Evolutionary conservation across 2,113 vertebrate species (phyloP).

Genomic region (Anarrhichthys ocellatus): DNA sequence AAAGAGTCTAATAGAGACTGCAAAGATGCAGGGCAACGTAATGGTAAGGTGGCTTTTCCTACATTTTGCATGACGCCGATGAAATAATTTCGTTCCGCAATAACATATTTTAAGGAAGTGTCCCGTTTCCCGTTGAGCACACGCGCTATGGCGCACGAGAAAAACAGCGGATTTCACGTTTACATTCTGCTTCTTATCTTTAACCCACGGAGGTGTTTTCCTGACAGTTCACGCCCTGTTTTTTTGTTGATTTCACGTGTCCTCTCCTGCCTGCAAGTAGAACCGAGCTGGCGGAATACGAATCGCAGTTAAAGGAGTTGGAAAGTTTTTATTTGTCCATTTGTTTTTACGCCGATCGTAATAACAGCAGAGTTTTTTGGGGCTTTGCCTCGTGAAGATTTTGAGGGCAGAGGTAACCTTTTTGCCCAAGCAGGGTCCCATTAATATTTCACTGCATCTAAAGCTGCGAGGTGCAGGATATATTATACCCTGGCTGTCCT

Average conservation of each 20-base stretch:
- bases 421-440: conserved; percentile 63
- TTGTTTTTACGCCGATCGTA: conserved; percentile 27
- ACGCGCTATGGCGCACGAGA: conserved; percentile 40
- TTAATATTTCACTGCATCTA: conserved; percentile 79
- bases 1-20: conserved; percentile 95
- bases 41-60: conserved; percentile 87
- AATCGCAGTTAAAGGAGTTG: conserved; percentile 44
- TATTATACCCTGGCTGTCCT: conserved; percentile 56
- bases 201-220: neutral
- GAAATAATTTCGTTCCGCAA: neutral
- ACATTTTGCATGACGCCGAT: conserved; percentile 18
- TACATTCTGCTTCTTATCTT: neutral
- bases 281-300: neutral
- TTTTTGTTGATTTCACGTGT: conserved; percentile 19
- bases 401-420: conserved; percentile 71
- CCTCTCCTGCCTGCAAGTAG: neutral
- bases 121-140: neutral
- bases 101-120: neutral
- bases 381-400: conserved; percentile 38
- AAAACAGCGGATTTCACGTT: neutral
- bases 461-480: conserved; percentile 66
- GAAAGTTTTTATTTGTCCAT: conserved; percentile 64
- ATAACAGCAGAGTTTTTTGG: conserved; percentile 38
- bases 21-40: conserved; percentile 96
- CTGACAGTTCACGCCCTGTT: conserved; percentile 36